Conservation (phyloP, 1,140 invertebrate genomes). For the Lasaia peninsularis region DNA sequence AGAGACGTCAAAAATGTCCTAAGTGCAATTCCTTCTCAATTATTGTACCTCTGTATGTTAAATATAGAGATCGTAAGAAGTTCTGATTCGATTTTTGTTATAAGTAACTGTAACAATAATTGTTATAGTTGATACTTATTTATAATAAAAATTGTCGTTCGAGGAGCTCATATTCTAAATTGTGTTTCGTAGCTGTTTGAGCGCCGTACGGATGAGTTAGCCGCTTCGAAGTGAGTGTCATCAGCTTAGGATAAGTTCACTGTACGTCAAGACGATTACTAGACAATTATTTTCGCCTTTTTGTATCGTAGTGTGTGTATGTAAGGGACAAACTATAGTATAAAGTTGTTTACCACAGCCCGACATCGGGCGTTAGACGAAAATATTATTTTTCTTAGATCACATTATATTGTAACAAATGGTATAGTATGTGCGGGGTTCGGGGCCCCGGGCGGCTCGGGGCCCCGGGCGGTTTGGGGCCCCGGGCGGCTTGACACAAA, state of each 20-base stretch:
- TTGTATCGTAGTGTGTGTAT: conserved; percentile 30
- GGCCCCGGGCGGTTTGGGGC: too few species aligned
- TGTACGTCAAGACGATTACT: conserved; percentile 14
- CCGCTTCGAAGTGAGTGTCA: conserved; percentile 26
- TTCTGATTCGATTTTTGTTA: not conserved
- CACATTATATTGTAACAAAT: conserved; percentile 74
- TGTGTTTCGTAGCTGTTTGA: conserved; percentile 36
- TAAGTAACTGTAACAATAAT: not conserved
- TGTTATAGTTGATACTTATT: not conserved
- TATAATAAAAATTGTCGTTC: not conserved
- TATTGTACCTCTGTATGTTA: conserved; percentile 45
- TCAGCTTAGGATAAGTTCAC: conserved; percentile 25
- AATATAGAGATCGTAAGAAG: not conserved
- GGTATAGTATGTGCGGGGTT: conserved; percentile 46
- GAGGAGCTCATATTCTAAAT: conserved; percentile 41
- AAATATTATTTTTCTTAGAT: conserved; percentile 77
- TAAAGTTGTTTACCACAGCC: conserved; percentile 72
- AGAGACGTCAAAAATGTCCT: conserved; percentile 55
- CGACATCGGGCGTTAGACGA: conserved; percentile 62
- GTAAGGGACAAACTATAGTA: conserved; percentile 69
- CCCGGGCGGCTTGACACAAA: conserved; percentile 48
- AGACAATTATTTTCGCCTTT: conserved; percentile 21
- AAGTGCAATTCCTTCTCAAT: conserved; percentile 68
- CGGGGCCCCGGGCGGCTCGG: conserved; percentile 21
- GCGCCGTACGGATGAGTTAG: conserved; percentile 13